A percentile compares a stretch with the other conserved stretches of the same genome.
phyloP scores from a whole-genome alignment of 1,140 invertebrate species.

The Drosophila pandora region DNA sequence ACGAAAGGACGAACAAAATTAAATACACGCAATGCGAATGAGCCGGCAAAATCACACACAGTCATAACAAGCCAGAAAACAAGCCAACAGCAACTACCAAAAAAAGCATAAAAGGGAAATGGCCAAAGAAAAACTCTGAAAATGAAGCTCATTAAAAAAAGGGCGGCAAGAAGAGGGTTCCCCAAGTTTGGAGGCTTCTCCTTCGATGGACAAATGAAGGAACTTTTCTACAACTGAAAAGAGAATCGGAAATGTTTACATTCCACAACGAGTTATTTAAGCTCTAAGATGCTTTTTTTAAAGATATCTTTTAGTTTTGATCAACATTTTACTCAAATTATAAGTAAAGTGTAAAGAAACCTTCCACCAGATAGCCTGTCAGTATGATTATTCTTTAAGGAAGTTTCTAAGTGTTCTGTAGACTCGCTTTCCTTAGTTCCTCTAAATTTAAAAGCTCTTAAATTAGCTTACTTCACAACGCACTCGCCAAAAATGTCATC shows the following conservation, averaged over 20 bases:
- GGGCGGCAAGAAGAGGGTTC: slow-evolving; percentile 42
- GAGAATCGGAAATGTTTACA: background rate
- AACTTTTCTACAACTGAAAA: slow-evolving; percentile 23
- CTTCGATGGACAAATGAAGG: slow-evolving; percentile 33
- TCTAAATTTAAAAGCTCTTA: no score
- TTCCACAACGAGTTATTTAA: slow-evolving; percentile 1
- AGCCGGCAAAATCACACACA: slow-evolving; percentile 50
- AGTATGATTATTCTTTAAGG: no score
- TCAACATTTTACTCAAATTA: no score
- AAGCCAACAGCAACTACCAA: slow-evolving; percentile 49
- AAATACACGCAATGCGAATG: slow-evolving; percentile 66
- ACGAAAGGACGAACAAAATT: slow-evolving; percentile 59
- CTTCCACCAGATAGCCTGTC: no score
- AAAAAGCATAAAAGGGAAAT: slow-evolving; percentile 15
- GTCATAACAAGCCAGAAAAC: slow-evolving; percentile 67
- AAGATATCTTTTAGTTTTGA: no score
- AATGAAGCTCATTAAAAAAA: slow-evolving; percentile 73
- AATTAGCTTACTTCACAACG: no score
- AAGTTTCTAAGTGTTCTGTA: no score
- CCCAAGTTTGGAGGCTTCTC: slow-evolving; percentile 41
- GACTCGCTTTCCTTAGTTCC: no score
- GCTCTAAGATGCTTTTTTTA: background rate
- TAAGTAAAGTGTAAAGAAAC: no score
- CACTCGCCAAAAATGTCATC: background rate
- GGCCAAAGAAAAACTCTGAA: slow-evolving; percentile 27